phyloP scores from a whole-genome alignment of 2,113 vertebrate genomes.

The Sinocyclocheilus rhinocerous region DNA sequence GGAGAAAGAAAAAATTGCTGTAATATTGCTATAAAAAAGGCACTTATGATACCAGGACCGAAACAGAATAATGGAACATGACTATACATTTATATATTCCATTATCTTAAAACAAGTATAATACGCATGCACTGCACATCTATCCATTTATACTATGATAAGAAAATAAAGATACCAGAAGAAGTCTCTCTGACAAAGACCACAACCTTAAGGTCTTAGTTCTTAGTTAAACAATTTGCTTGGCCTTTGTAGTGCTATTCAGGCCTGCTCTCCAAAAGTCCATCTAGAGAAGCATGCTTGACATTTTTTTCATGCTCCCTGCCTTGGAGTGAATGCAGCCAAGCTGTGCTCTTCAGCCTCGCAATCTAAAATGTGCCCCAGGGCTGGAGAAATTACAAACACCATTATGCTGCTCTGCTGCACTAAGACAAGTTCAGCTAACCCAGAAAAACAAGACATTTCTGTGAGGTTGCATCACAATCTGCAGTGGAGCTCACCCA shows the following conservation, averaged over 20 bases:
- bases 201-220: background rate
- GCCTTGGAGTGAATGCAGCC: slow-evolving; percentile 4
- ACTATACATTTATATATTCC: background rate
- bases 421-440: slow-evolving; percentile 34
- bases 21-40: slow-evolving; percentile 7
- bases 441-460: slow-evolving; percentile 52
- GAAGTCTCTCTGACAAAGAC: background rate
- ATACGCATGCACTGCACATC: background rate
- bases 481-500: slow-evolving; percentile 26
- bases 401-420: slow-evolving; percentile 29
- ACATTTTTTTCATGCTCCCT: slow-evolving; percentile 27
- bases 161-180: slow-evolving; percentile 9
- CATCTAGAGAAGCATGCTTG: background rate
- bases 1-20: slow-evolving; percentile 1
- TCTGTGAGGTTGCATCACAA: slow-evolving; percentile 54
- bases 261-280: slow-evolving; percentile 26
- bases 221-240: slow-evolving; percentile 1
- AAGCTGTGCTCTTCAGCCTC: slow-evolving; percentile 17
- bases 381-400: slow-evolving; percentile 38
- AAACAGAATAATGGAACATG: background rate
- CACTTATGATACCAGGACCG: background rate
- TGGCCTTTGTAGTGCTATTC: slow-evolving; percentile 4
- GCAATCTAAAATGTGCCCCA: slow-evolving; percentile 24
- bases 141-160: background rate
- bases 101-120: background rate